A percentile compares a stretch with the other conserved stretches of the same genome.
Conservation (phyloP, 2,113 vertebrate species). For the Conger conger region DNA sequence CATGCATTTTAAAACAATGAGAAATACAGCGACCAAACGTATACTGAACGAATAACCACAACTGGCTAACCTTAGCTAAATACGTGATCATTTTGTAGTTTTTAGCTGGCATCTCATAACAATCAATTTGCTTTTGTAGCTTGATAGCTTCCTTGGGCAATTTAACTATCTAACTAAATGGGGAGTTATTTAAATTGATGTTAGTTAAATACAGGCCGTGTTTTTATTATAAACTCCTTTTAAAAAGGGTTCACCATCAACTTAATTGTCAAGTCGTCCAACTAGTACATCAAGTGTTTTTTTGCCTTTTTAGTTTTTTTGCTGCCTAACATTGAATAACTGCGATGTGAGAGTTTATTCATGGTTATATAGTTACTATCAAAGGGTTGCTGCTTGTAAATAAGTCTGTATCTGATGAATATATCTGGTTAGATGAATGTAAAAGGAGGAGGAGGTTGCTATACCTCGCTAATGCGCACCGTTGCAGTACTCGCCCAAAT, state of each 20-base stretch:
- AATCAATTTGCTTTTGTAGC: neutral
- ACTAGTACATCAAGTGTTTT: neutral
- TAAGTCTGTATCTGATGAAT: neutral
- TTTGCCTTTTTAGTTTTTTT: neutral
- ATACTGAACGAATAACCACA: neutral
- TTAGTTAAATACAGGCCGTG: neutral
- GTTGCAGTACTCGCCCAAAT: neutral
- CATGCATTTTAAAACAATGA: neutral
- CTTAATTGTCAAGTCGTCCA: neutral
- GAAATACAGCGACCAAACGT: neutral
- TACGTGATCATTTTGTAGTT: no score
- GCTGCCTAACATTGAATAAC: neutral
- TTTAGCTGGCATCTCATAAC: neutral
- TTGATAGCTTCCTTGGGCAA: neutral
- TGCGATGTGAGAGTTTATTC: neutral
- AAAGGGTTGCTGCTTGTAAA: neutral
- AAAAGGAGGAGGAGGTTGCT: no score
- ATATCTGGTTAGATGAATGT: neutral
- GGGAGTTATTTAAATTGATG: no score
- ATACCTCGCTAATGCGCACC: neutral
- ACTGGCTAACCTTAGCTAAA: no score
- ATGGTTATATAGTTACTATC: neutral
- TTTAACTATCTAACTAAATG: neutral
- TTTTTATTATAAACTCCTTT: neutral
- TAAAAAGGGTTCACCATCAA: neutral